phyloP scores from a whole-genome alignment of 2,113 vertebrate genomes.

The Trichomycterus rosablanca region DNA sequence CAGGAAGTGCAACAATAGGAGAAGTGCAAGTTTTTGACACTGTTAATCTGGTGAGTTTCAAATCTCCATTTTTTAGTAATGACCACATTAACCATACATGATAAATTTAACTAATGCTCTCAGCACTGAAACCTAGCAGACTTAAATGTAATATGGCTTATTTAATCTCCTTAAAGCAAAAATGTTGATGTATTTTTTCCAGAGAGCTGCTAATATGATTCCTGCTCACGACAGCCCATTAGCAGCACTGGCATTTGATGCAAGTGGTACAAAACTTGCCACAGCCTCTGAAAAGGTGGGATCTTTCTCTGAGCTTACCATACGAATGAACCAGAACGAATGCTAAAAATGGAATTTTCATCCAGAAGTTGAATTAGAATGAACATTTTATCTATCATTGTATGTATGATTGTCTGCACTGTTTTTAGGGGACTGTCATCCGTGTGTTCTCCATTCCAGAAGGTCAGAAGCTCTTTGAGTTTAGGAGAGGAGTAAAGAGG shows the following conservation, averaged over 20 bases:
- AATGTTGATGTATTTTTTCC: slow-evolving; percentile 29
- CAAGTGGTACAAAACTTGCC: slow-evolving; percentile 91
- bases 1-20: slow-evolving; percentile 93
- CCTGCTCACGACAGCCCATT: slow-evolving; percentile 96
- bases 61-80: neutral
- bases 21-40: slow-evolving; percentile 98
- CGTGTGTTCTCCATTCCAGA: slow-evolving; percentile 98
- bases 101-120: neutral
- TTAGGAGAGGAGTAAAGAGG: slow-evolving; percentile 96
- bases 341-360: too few relatives aligned
- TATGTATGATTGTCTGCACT: too few relatives aligned
- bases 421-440: slow-evolving; percentile 90
- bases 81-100: neutral
- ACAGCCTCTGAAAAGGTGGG: slow-evolving; percentile 95
- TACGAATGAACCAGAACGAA: too few relatives aligned
- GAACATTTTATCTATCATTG: too few relatives aligned
- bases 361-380: too few relatives aligned
- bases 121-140: too few relatives aligned
- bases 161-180: neutral
- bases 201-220: slow-evolving; percentile 99
- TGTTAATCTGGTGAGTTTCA: slow-evolving; percentile 84
- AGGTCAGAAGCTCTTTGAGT: slow-evolving; percentile 97
- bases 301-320: neutral
- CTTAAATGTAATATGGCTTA: neutral
- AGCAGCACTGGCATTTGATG: slow-evolving; percentile 91